Evolutionary conservation across 2,113 vertebrate species (phyloP).

Genomic region (Forbesichthys papilliferus): DNA sequence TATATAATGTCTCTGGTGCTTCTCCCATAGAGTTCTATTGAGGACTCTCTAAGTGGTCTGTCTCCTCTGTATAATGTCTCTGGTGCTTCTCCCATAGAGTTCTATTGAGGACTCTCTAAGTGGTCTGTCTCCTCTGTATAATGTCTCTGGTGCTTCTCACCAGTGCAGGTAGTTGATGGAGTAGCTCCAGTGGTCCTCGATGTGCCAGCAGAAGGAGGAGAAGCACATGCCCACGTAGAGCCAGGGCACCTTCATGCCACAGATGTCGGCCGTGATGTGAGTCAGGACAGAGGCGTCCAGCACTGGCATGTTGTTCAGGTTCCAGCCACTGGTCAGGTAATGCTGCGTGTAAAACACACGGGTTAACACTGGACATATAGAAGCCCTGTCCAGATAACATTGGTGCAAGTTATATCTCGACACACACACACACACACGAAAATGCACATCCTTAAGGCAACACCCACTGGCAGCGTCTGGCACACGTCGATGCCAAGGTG

Average conservation of each 20-base stretch:
- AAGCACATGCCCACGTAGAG: constrained; percentile 99
- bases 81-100: no score
- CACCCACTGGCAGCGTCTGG: no score
- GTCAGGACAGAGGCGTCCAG: constrained; percentile 93
- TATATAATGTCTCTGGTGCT: no score
- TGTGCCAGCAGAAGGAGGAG: constrained; percentile 99
- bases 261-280: constrained; percentile 96
- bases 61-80: no score
- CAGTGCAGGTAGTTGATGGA: constrained; percentile 98
- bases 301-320: constrained; percentile 98
- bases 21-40: no score
- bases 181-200: constrained; percentile 99
- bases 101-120: no score
- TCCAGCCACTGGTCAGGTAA: constrained; percentile 95
- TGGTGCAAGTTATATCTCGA: neutral
- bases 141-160: constrained; percentile 56
- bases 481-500: no score
- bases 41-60: no score
- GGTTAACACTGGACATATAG: neutral
- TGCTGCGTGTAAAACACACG: constrained; percentile 73
- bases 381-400: neutral
- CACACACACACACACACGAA: neutral
- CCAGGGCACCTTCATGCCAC: constrained; percentile 98
- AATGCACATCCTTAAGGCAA: no score
- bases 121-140: no score